Percentiles rank a stretch among this genome's conserved stretches.
phyloP scores from a whole-genome alignment of 1,140 invertebrate genomes.

The Bombus ignitus region DNA sequence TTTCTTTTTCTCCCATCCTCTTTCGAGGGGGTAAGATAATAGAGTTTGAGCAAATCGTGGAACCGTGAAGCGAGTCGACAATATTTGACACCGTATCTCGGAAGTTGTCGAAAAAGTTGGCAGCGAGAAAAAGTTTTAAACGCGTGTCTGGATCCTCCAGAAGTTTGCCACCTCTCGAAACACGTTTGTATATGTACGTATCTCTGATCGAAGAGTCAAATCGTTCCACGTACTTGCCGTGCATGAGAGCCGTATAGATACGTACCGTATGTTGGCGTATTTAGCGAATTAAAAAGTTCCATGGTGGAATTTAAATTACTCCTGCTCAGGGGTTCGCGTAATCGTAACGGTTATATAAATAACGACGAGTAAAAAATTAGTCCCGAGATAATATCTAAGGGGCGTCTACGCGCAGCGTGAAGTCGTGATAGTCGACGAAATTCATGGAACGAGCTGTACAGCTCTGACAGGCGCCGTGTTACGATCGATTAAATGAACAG shows the following conservation, averaged over 20 bases:
- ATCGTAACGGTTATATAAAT: conserved; percentile 38
- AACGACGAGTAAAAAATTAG: conserved; percentile 35
- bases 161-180: conserved; percentile 6
- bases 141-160: conserved; percentile 15
- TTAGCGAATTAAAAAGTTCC: not conserved
- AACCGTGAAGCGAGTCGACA: not conserved
- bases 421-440: conserved; percentile 35
- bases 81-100: not conserved
- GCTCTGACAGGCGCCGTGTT: conserved; percentile 50
- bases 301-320: not conserved
- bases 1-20: too few species aligned
- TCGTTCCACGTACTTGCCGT: not conserved
- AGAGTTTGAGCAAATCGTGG: not conserved
- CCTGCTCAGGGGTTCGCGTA: not conserved
- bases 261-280: too few species aligned
- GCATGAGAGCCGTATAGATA: not conserved
- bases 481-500: conserved; percentile 62
- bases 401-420: conserved; percentile 44
- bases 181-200: not conserved
- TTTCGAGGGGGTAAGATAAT: not conserved
- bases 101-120: not conserved
- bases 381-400: conserved; percentile 30
- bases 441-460: conserved; percentile 41
- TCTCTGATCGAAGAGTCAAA: not conserved
- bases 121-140: conserved; percentile 23